These are phyloP conservation scores for Silurus aristotelis DNA, from an alignment of 2,797 vertebrate species.

Conservation along the genomic window DNA sequence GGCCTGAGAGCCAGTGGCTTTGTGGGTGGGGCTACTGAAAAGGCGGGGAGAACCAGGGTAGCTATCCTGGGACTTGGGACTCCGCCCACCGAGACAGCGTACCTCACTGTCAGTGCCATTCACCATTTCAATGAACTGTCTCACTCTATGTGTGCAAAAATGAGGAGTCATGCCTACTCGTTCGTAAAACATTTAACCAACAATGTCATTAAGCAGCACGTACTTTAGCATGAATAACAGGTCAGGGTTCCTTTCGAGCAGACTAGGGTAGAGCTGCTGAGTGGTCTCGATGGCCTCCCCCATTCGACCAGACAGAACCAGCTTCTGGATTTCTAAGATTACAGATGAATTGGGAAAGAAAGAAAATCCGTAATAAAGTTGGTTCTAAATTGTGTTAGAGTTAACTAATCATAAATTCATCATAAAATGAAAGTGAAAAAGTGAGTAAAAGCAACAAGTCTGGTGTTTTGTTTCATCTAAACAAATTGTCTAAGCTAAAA, in stretches of 20 bases:
- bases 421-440: neutral
- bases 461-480: neutral
- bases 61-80: conserved; percentile 95
- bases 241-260: conserved; percentile 94
- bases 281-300: conserved; percentile 97
- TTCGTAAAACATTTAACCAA: neutral
- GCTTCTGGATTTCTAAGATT: conserved; percentile 91
- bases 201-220: conserved; percentile 55
- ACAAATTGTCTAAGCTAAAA: neutral
- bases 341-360: neutral
- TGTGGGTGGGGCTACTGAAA: conserved; percentile 89
- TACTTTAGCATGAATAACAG: conserved; percentile 98
- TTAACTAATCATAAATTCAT: neutral
- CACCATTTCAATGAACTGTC: conserved; percentile 99
- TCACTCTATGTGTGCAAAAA: conserved; percentile 78
- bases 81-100: conserved; percentile 88
- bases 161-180: neutral
- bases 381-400: neutral
- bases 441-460: neutral
- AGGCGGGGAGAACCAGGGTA: conserved; percentile 89
- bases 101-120: conserved; percentile 97
- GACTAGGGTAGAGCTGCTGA: conserved; percentile 91
- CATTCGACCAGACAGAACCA: conserved; percentile 94
- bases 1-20: conserved; percentile 84
- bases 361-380: neutral